Percentiles rank a stretch among this genome's conserved stretches.
phyloP scores from a whole-genome alignment of 2,113 vertebrate species.

The Telmatochromis sp. region DNA sequence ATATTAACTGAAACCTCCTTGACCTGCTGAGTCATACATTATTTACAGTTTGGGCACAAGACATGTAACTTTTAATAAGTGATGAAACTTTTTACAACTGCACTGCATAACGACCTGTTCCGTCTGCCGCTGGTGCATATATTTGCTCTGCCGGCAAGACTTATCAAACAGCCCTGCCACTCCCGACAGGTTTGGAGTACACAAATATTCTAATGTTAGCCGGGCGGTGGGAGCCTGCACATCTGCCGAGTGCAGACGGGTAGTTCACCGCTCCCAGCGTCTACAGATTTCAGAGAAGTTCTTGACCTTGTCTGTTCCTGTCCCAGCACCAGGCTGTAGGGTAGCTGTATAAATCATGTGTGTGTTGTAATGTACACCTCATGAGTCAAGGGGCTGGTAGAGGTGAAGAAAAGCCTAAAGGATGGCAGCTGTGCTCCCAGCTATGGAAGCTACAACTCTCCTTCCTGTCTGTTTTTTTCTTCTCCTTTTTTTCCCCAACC shows the following conservation, averaged over 20 bases:
- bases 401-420: constrained; percentile 32
- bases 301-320: constrained; percentile 33
- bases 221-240: background rate
- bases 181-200: background rate
- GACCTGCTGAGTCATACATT: background rate
- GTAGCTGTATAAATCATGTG: background rate
- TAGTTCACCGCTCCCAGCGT: background rate
- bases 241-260: background rate
- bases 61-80: background rate
- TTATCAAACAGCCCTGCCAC: background rate
- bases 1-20: constrained; percentile 14
- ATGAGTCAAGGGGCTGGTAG: constrained; percentile 4
- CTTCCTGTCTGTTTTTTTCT: background rate
- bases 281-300: constrained; percentile 1
- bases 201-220: background rate
- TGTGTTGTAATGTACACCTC: constrained; percentile 11
- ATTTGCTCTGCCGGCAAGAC: background rate
- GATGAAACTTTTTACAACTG: background rate
- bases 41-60: background rate
- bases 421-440: background rate
- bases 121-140: background rate
- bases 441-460: background rate
- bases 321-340: constrained; percentile 8
- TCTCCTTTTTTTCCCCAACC: accelerated
- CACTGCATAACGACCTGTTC: background rate